Evolutionary conservation across 2,888 invertebrate species (phyloP).

Genomic region (Drosophila mulleri): DNA sequence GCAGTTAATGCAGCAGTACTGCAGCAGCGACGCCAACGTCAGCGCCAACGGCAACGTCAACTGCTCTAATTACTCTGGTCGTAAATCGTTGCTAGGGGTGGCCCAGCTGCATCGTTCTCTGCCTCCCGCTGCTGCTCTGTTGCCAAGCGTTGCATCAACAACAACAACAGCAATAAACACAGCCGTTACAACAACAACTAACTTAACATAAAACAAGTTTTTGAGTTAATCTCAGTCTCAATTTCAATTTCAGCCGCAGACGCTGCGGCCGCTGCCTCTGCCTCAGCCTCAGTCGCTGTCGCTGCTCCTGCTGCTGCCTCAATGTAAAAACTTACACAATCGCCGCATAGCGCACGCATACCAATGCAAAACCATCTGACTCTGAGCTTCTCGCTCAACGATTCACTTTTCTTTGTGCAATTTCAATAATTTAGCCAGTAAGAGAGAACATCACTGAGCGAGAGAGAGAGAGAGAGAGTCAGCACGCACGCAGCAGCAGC

Average conservation of each 20-base stretch:
- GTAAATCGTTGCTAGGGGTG: constrained; percentile 63
- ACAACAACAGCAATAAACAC: constrained; percentile 24
- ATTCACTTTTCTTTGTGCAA: constrained; percentile 81
- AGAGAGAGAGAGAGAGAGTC: constrained; percentile 15
- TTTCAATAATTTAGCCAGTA: constrained; percentile 68
- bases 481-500: constrained; percentile 12
- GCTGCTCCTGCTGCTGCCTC: constrained; percentile 12
- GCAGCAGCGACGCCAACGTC: constrained; percentile 38
- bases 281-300: constrained; percentile 6
- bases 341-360: constrained; percentile 49
- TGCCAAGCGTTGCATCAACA: constrained; percentile 57
- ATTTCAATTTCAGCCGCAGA: constrained; percentile 54
- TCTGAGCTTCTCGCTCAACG: constrained; percentile 58
- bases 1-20: constrained; percentile 49
- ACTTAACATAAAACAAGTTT: constrained; percentile 60
- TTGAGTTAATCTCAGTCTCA: constrained; percentile 63
- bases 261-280: constrained; percentile 28
- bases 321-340: constrained; percentile 78
- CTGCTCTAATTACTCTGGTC: constrained; percentile 73
- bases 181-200: constrained; percentile 21
- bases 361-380: constrained; percentile 36
- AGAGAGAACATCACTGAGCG: constrained; percentile 6
- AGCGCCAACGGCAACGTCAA: constrained; percentile 48
- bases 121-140: constrained; percentile 19
- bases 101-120: constrained; percentile 1